A percentile compares a stretch with the other conserved stretches of the same genome.
These are phyloP conservation scores for Acholoe squamosa DNA, from an alignment of 2,888 invertebrate species.

Conservation along the genomic window DNA sequence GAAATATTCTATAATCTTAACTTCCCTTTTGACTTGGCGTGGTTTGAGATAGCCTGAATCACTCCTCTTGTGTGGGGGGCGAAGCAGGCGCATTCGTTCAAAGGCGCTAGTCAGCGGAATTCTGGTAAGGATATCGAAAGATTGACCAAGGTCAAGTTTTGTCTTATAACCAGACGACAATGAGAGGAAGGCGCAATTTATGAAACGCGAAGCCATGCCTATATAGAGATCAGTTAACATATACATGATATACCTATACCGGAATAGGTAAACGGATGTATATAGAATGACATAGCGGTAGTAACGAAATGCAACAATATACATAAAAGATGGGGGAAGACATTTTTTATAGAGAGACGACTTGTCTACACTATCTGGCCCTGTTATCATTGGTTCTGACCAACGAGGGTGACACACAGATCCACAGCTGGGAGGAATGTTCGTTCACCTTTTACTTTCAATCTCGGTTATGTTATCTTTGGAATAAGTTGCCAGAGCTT, in stretches of 20 bases:
- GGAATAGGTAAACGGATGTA: slow-evolving; percentile 2
- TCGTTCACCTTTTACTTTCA: slow-evolving; percentile 32
- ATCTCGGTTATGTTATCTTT: neutral
- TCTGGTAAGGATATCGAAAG: slow-evolving; percentile 61
- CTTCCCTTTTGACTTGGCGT: slow-evolving; percentile 65
- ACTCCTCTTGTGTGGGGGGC: slow-evolving; percentile 44
- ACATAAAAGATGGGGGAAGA: neutral
- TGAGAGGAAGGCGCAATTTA: slow-evolving; percentile 18
- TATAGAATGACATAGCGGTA: neutral
- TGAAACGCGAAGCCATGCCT: neutral
- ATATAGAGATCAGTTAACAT: neutral
- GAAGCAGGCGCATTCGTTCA: slow-evolving; percentile 64
- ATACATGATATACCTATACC: slow-evolving; percentile 36
- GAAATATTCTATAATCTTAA: slow-evolving; percentile 53
- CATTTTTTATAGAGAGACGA: neutral
- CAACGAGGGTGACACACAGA: slow-evolving; percentile 52
- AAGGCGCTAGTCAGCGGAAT: slow-evolving; percentile 64
- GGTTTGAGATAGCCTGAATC: slow-evolving; percentile 65
- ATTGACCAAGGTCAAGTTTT: slow-evolving; percentile 7
- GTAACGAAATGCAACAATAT: slow-evolving; percentile 52
- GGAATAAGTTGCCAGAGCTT: neutral
- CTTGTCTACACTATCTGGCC: slow-evolving; percentile 8
- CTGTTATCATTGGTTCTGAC: slow-evolving; percentile 18
- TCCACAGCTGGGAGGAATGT: neutral
- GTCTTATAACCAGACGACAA: slow-evolving; percentile 28